These are phyloP conservation scores for Corythucha ciliata DNA, from an alignment of 2,888 invertebrate species.

Conservation along the genomic window DNA sequence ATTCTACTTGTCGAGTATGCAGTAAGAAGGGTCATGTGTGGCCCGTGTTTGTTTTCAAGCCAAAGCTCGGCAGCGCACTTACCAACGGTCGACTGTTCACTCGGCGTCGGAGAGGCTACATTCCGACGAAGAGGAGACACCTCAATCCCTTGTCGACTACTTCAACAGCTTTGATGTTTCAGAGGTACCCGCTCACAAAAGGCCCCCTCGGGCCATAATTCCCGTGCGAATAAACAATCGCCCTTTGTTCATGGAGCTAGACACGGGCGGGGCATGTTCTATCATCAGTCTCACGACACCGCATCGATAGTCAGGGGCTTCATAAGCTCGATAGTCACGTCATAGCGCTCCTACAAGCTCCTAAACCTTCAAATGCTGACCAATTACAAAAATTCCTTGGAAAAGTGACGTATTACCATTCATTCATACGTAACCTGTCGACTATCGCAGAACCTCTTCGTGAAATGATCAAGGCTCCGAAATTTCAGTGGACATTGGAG, in stretches of 20 bases:
- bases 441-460: slow-evolving; percentile 9
- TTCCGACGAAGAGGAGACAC: no score
- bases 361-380: not conserved
- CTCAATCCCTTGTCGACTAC: no score
- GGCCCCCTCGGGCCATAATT: not conserved
- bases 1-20: no score
- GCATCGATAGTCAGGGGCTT: slow-evolving; percentile 8
- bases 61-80: no score
- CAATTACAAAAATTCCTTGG: slow-evolving; percentile 8
- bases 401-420: slow-evolving; percentile 10
- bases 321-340: slow-evolving; percentile 4
- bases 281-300: slow-evolving; percentile 7
- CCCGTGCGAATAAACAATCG: not conserved
- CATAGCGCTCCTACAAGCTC: slow-evolving; percentile 3
- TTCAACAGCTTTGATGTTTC: no score
- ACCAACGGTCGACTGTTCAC: no score
- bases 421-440: slow-evolving; percentile 9
- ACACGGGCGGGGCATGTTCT: slow-evolving; percentile 7
- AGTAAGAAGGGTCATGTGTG: no score
- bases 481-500: slow-evolving; percentile 34
- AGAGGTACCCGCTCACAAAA: no score
- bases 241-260: slow-evolving; percentile 4
- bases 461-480: slow-evolving; percentile 4
- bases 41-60: no score
- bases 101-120: no score